A percentile compares a stretch with the other conserved stretches of the same genome.
Conservation (phyloP, 2,113 vertebrate genomes). For the Myodes glareolus region DNA sequence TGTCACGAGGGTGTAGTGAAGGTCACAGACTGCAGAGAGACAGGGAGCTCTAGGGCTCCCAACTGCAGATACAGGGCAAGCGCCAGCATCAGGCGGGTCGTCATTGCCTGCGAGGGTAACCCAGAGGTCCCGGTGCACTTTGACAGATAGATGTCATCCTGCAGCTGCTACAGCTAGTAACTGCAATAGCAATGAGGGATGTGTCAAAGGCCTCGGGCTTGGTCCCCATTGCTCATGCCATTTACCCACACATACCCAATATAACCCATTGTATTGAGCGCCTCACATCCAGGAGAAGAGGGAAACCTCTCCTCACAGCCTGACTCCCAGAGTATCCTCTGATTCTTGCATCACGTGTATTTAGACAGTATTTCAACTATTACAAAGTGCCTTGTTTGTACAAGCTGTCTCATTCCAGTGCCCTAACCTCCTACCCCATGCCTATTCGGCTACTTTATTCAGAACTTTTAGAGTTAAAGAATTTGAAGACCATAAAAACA, state of each 20-base stretch:
- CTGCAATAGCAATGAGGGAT: not conserved
- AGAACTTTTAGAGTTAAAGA: not conserved
- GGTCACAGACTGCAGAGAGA: conserved; percentile 76
- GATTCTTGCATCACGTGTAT: not conserved
- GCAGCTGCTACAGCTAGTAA: not conserved
- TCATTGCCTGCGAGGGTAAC: conserved; percentile 73
- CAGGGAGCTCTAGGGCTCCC: conserved; percentile 40
- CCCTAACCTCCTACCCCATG: not conserved
- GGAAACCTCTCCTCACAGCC: no score
- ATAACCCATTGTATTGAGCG: no score
- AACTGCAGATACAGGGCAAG: conserved; percentile 71
- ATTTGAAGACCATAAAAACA: conserved; percentile 22
- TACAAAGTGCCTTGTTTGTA: not conserved
- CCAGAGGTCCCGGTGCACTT: conserved; percentile 76
- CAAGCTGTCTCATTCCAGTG: not conserved
- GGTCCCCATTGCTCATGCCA: not conserved
- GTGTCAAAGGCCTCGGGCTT: not conserved
- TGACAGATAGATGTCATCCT: conserved; percentile 47
- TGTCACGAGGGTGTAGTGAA: conserved; percentile 71
- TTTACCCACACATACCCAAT: not conserved
- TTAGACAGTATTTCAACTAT: not conserved
- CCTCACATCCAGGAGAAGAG: no score
- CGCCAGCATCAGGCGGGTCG: conserved; percentile 43
- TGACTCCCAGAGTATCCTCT: no score
- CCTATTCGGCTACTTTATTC: not conserved